Base-by-base conservation (phyloP, 2,888 invertebrate genomes). In the Sarcophaga variegata region DNA sequence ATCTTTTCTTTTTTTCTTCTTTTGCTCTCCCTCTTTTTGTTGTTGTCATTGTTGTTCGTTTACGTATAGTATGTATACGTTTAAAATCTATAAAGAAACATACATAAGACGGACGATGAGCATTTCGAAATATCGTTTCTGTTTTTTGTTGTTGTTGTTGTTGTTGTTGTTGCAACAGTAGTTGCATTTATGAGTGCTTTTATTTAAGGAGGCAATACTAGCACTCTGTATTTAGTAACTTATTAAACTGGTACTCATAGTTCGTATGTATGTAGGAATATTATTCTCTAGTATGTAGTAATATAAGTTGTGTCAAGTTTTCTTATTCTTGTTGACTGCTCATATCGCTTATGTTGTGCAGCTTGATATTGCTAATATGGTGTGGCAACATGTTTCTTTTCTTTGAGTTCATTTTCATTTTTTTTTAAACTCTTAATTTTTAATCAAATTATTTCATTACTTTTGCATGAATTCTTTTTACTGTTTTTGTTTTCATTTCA, bases 1-100 rank as follows among this genome's bases (percentile, higher is more conserved):
- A 91, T 91, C 91, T 91, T 89, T 85, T 87, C 62, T 72, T 47
- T 25, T 76, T 64, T 25, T 69, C 49, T 84, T 49, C 67, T 74
- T 20, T 72, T 78, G 54, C 59, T 70, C 70, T 64, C 25, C 37
- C 37, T 10, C 37, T 8, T 37, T 60, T 54, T 75, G 78, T 60
- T 75, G 77, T 66, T 74, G 79, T 76, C 66, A 70, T 81, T 85
- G 70, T 71, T 82, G 54, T 78, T 81, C 77, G 63, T 25, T 22
- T 22, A 22, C 54, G 45, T 54, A 64, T 37, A 37, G 37, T 12
- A 14, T 14, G 71, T 25, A 64, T n/a, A 77, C 27, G 64, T 64
- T 59, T 5, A 14, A 77, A 64, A 75, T 81, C 22, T 14, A 67
- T 47, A 27, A 11, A 71, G 27, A 78, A 37, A 72, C 47, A 10